Percentiles rank a stretch among this genome's conserved stretches.
phyloP scores from a whole-genome alignment of 2,797 vertebrate species.

The Poeciliopsis presidionis region DNA sequence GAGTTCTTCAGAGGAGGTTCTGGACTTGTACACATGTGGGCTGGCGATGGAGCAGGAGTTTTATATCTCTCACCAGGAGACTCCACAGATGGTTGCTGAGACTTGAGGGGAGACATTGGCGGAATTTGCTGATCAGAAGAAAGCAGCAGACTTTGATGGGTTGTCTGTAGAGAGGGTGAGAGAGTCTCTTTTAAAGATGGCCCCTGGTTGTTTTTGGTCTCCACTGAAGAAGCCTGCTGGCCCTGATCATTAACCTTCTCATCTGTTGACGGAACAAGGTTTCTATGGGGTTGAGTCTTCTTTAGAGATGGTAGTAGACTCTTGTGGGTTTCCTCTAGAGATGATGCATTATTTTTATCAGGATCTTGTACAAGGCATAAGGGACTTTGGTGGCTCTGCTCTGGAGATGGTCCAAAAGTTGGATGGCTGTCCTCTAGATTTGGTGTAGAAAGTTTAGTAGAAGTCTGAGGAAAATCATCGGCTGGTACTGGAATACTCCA shows the following conservation, averaged over 20 bases:
- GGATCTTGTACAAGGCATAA: not conserved
- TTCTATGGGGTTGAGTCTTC: not conserved
- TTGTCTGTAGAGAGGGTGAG: not conserved
- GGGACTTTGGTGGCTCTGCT: not conserved
- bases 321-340: not conserved
- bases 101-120: not conserved
- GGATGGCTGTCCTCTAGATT: not conserved
- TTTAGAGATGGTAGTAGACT: not conserved
- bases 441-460: not conserved
- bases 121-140: not conserved
- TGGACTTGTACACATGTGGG: not conserved
- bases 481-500: not conserved
- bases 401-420: not conserved
- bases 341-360: not conserved
- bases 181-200: not conserved
- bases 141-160: not conserved
- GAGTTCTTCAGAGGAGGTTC: not conserved
- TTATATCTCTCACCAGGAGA: not conserved
- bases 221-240: not conserved
- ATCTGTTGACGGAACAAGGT: not conserved
- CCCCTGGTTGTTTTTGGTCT: not conserved
- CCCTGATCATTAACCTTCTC: not conserved
- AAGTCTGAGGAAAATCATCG: not conserved
- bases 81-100: not conserved
- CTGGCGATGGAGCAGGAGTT: not conserved